These are phyloP conservation scores for Anadara kagoshimensis DNA, from an alignment of 1,140 invertebrate genomes.

Conservation along the genomic window DNA sequence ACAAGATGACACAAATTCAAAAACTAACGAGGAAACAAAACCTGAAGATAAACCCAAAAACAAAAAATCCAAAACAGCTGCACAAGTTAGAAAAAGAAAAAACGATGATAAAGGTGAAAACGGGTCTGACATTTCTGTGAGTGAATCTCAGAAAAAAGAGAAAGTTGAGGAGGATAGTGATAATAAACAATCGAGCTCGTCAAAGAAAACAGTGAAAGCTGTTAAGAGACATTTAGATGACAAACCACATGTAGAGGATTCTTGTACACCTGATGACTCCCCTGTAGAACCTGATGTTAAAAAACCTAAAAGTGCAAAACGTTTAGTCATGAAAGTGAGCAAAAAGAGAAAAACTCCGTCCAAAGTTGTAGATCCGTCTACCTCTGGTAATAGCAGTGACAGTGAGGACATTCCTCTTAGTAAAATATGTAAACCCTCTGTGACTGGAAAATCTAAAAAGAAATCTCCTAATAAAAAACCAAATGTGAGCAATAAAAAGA, in stretches of 20 bases:
- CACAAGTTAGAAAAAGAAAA: background rate
- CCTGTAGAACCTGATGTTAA: constrained; percentile 33
- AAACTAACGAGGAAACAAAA: too few species aligned
- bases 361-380: constrained; percentile 6
- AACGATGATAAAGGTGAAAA: background rate
- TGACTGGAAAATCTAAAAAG: constrained; percentile 18
- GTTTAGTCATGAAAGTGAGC: constrained; percentile 23
- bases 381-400: constrained; percentile 21
- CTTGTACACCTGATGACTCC: constrained; percentile 24
- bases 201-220: constrained; percentile 6
- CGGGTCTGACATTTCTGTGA: background rate
- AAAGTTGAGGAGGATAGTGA: background rate
- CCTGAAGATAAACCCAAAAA: too few species aligned
- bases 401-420: constrained; percentile 40
- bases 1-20: too few species aligned
- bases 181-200: background rate
- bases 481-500: constrained; percentile 31
- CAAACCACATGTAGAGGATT: constrained; percentile 9
- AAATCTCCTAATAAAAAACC: constrained; percentile 26
- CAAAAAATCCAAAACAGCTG: too few species aligned
- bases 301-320: constrained; percentile 31
- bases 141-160: background rate
- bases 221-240: constrained; percentile 8
- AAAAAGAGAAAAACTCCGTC: constrained; percentile 16
- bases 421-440: constrained; percentile 23